Conservation (phyloP, 2,113 vertebrate genomes). For the Amblyopsis rosae region DNA sequence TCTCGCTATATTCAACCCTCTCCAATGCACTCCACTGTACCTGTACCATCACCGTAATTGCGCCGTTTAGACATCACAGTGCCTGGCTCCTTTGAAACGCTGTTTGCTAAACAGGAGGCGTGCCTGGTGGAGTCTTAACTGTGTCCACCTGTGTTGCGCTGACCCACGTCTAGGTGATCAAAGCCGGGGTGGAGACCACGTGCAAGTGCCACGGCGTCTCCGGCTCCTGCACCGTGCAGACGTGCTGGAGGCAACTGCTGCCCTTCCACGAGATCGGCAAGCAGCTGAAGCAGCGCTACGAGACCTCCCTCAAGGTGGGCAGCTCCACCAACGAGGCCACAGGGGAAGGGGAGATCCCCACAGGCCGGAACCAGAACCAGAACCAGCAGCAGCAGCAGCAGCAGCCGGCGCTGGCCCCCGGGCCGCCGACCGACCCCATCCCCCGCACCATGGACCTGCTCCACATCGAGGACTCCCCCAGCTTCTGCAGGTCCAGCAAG, state of each 20-base stretch:
- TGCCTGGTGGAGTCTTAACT: constrained; percentile 25
- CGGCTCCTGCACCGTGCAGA: constrained; percentile 94
- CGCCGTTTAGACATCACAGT: constrained; percentile 7
- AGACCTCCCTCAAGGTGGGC: constrained; percentile 90
- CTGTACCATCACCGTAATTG: constrained; percentile 20
- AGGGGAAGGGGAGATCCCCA: constrained; percentile 89
- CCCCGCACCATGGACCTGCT: constrained; percentile 93
- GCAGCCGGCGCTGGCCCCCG: constrained; percentile 56
- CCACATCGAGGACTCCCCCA: constrained; percentile 97
- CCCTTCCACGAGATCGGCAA: constrained; percentile 97
- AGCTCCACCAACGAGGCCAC: constrained; percentile 96
- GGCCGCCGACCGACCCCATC: constrained; percentile 83
- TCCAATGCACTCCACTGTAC: neutral
- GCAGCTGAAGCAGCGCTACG: constrained; percentile 94
- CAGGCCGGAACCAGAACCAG: constrained; percentile 71
- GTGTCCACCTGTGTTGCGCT: constrained; percentile 26
- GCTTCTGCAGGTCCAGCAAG: constrained; percentile 91
- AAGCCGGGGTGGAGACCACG: constrained; percentile 94
- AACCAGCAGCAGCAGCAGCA: constrained; percentile 38
- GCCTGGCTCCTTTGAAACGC: constrained; percentile 41
- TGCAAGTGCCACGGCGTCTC: constrained; percentile 98
- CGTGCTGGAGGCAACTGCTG: constrained; percentile 95
- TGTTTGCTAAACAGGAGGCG: constrained; percentile 49
- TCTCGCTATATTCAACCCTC: constrained; percentile 14
- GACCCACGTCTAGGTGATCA: constrained; percentile 85